Evolutionary conservation across 2,888 invertebrate species (phyloP), one percentile per base, ranked within the genome.

Genomic region (Cinara cedri): DNA sequence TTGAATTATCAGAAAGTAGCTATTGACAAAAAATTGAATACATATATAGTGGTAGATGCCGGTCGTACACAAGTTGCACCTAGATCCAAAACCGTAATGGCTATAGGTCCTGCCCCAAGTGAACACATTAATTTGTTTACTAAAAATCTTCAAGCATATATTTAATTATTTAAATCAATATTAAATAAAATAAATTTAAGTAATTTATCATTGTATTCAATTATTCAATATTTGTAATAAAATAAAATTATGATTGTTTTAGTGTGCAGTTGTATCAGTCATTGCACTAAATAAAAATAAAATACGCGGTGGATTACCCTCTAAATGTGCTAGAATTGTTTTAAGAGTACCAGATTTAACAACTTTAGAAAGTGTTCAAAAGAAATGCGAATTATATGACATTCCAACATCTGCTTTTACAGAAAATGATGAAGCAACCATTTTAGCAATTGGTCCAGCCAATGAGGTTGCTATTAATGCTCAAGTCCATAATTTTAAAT

Each of bases 391-490:
- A n/a, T 55, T 60, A 51, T 68, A 49, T 34, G 70, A 42, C 16
- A 78, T 78, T 42, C 49, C 10, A 16, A 78, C 70, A 51, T 44
- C 68, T n/a, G 16, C 19, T 9, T 78, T 60, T 78, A 70, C 8
- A 42, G 78, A 78, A 78, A 70, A 70, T 2, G 3, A 60, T 49
- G 8, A 78, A 68, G n/a, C 51, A 0, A 98, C 97, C 80, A 97
- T 97, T 1, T 87, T 97, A 80, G 97, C 95, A 0, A 89, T 98
- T 75, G 97, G 98, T n/a, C 97, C 97, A 68, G 97, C 93, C 3
- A 91, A 93, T 60, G 90, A 90, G 83, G 88, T 89, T 83, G 85
- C 91, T 63, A 89, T 97, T 83, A 93, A 96, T 85, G 87, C 90
- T 87, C 90, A 96, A 60, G 95, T 96, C 16, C 94, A 95, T 72